phyloP scores from a whole-genome alignment of 2,113 vertebrate species.

The Macroglossus sobrinus region DNA sequence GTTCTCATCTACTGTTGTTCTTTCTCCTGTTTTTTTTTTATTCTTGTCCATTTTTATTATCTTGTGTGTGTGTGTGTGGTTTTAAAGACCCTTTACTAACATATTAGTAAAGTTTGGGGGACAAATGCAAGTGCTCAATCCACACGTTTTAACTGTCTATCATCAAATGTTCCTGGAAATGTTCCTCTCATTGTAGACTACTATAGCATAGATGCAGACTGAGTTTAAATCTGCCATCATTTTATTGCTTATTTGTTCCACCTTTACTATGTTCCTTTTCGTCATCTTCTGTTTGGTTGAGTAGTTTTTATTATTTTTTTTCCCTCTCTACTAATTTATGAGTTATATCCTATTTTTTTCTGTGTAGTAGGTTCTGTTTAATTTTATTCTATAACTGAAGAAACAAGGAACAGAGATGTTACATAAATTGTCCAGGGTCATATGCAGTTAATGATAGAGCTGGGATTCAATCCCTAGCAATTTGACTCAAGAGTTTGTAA shows the following conservation, averaged over 20 bases:
- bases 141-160: neutral
- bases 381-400: neutral
- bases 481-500: neutral
- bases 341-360: neutral
- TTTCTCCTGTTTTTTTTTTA: neutral
- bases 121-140: neutral
- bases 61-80: neutral
- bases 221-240: neutral
- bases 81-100: neutral
- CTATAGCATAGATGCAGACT: neutral
- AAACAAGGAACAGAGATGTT: neutral
- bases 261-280: neutral
- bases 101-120: neutral
- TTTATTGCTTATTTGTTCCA: neutral
- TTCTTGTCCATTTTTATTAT: neutral
- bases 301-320: neutral
- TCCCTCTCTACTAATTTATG: neutral
- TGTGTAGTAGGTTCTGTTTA: neutral
- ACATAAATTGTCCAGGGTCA: neutral
- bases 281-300: neutral
- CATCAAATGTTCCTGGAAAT: neutral
- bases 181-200: neutral
- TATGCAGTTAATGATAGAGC: neutral
- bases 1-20: neutral
- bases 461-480: neutral